Evolutionary conservation across 2,888 invertebrate species (phyloP), one percentile per base, ranked within the genome.

Genomic region (Eupithecia abbreviata): DNA sequence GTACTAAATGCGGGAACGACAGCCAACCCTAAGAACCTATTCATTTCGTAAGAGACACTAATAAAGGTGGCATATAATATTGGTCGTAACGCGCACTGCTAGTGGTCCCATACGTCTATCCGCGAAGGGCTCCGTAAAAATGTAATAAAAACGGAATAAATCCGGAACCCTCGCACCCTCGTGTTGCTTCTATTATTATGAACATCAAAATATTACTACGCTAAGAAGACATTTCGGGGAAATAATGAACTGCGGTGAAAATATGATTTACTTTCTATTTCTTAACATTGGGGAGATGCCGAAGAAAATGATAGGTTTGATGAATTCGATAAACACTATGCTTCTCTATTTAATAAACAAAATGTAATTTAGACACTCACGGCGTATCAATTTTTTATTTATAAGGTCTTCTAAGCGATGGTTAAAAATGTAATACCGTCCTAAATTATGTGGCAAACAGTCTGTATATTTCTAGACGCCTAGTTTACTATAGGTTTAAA

Each of bases 91-190:
- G 85, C 85, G 86, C 86, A 87, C 86, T 90, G 89, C 89, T 89
- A 88, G 88, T 84, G 85, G 84, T 80, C 84, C 83, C 84, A 82
- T 84, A 85, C 84, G 84, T 84, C 85, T 84, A 86, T 86, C 86
- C 86, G 89, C 88, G 85, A 85, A 82, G 88, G 87, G 87, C 84
- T 88, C 90, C 93, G 91, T 93, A 93, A 93, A 94, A 94, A 93
- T 90, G 94, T 93, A 94, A 94, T 94, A 94, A 94, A 94, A 94
- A 89, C 86, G 86, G 87, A 91, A 94, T 94, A 94, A 93, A 94
- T 94, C 93, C 92, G 85, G 83, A 79, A 85, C 90, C 89, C 88
- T 83, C 84, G 85, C 86, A 85, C 90, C 91, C 90, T 87, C 82
- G 84, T 87, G 90, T 89, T 89, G 88, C 89, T 88, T 86, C 89